Evolutionary conservation across 2,113 vertebrate species (phyloP), one percentile per base, ranked within the genome.

Genomic region (Archilochus colubris): DNA sequence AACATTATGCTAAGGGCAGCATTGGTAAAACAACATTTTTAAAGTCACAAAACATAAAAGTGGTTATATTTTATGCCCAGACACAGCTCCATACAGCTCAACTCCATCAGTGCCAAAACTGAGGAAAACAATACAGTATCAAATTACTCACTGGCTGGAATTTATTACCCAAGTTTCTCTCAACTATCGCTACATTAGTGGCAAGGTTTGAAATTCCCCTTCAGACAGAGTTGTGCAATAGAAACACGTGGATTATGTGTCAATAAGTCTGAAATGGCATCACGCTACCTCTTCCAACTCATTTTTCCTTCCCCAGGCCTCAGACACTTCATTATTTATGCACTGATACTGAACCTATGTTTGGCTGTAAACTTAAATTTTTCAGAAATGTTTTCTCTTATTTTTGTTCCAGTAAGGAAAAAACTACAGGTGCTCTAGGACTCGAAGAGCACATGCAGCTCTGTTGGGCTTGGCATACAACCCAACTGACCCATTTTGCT

Each of bases 201-300:
- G 46, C 14, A 74, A 76, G 38, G 38, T 58, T 69, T 74, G 50
- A 84, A 90, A 74, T 75, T 94, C 61, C 67, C 81, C 74, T 83
- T 87, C 24, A 5, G 64, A 90, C 61, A 12, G 14, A 72, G 27
- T 84, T 92, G 88, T 48, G 74, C 88, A 95, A 97, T 2, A 76
- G 44, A 72, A 93, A 67, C 55, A 88, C 0, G 4, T 78, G 88
- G 25, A 40, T 66, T 84, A 57, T 54, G 58, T 1, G 13, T 44
- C 77, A 89, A 31, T 28, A 85, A 58, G 40, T 36, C 88, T 78
- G 40, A 75, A 91, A 59, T 3, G 17, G 73, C 30, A 88, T 44
- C 57, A 63, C 2, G 0, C 7, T 81, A 36, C 30, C 48, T 31
- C 55, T 21, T 77, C 59, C 59, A 88, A 46, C 9, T 40, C 12